Evolutionary conservation across 2,888 invertebrate species (phyloP), one percentile per base, ranked within the genome.

Genomic region (Oscheius myriophilus): DNA sequence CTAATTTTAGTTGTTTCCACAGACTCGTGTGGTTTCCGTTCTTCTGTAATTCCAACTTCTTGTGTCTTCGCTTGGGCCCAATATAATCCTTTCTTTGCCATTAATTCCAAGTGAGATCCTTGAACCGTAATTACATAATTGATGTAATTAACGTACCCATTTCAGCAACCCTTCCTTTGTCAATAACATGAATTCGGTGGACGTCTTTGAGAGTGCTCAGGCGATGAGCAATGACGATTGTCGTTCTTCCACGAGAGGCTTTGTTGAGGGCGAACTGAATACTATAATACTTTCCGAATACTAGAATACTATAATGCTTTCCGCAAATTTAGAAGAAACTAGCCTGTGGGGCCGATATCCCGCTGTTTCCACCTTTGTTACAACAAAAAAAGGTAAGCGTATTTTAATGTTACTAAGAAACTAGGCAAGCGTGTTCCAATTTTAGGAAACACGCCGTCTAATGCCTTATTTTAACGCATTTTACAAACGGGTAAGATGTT

Each of bases 161-260:
- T 57, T 69, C 69, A 46, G 55, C 55, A n/a, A 69, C 61, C 6
- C 11, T 49, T 43, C 77, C 78, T 45, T 75, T 63, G 51, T 79
- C 73, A 26, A 79, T 61, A 0, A 79, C 74, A 45, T 73, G 71
- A 11, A 79, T 76, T 46, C 49, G 33, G 26, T 75, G 71, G 2
- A 76, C 73, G 67, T 75, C 59, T 26, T 73, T 70, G 12, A 84
- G 57, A 26, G 81, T 81, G 64, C 79, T 80, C 53, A 83, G 54
- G 41, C 79, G 67, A 68, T 80, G 80, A 43, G 80, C 80, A 45
- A 80, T 76, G 14, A 75, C 69, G 16, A 80, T 71, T 0, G 80
- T 78, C 21, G 80, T 78, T 14, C 80, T 55, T 6, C 76, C 77
- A 12, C 67, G 51, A 16, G 73, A 69, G 0, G 80, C 77, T 39